Conservation (phyloP, 2,888 invertebrate genomes). For the Laspeyria flexula region DNA sequence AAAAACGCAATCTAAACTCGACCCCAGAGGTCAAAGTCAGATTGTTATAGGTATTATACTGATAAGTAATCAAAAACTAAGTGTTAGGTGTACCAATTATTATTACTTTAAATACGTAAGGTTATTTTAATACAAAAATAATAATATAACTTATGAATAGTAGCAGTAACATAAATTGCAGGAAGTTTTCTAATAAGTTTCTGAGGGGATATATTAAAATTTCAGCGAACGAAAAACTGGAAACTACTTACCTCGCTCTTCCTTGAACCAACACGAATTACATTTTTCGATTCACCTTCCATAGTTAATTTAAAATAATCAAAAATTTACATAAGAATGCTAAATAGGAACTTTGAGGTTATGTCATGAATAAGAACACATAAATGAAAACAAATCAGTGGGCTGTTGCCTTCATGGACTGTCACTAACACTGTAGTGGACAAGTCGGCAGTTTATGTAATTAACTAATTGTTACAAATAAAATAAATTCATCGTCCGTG, state of each 20-base stretch:
- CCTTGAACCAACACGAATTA: constrained; percentile 92
- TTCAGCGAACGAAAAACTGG: too few species aligned
- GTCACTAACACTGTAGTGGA: constrained; percentile 85
- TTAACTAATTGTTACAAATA: constrained; percentile 28
- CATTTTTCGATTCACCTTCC: constrained; percentile 76
- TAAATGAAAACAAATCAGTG: constrained; percentile 12
- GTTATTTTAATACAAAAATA: too few species aligned
- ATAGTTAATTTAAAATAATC: constrained; percentile 53
- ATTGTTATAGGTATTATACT: too few species aligned
- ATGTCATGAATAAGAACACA: constrained; percentile 30
- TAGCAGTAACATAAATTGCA: too few species aligned
- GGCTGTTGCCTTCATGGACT: constrained; percentile 45
- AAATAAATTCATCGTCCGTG: constrained; percentile 21
- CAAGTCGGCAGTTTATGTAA: constrained; percentile 50
- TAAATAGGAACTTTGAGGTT: constrained; percentile 43
- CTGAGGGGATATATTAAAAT: too few species aligned
- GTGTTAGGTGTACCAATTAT: too few species aligned
- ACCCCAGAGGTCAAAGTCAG: not conserved
- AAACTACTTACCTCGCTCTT: constrained; percentile 93
- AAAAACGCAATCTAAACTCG: not conserved
- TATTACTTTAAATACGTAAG: too few species aligned
- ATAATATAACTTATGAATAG: too few species aligned
- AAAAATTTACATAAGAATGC: constrained; percentile 49
- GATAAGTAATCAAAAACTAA: too few species aligned
- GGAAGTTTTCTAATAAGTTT: too few species aligned